Conservation (phyloP, 1,140 invertebrate genomes). For the Halictus rubicundus region DNA sequence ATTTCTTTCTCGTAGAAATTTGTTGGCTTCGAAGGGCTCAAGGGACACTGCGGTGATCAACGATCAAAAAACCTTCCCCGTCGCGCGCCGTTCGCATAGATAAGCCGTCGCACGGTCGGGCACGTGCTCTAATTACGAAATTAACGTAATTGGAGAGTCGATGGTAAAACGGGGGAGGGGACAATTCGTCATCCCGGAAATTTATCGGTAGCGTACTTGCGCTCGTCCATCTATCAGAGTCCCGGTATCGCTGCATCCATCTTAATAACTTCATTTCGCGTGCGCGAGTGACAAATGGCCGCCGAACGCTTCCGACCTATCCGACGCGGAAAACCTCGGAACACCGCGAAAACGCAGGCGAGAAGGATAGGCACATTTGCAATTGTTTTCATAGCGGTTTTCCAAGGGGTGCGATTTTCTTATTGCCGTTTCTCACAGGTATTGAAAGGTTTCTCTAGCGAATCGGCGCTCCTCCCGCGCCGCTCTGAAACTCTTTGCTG, state of each 20-base stretch:
- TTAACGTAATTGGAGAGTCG: constrained; percentile 24
- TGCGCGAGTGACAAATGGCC: neutral
- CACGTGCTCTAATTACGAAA: constrained; percentile 18
- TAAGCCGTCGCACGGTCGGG: neutral
- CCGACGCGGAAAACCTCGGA: neutral
- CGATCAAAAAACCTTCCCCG: neutral
- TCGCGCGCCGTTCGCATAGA: neutral
- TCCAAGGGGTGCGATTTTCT: no score
- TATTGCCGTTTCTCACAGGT: no score
- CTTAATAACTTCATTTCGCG: constrained; percentile 18
- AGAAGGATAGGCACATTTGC: neutral
- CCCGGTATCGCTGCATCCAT: neutral
- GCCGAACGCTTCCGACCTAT: neutral
- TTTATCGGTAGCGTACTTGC: constrained; percentile 1
- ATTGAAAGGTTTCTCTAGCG: no score
- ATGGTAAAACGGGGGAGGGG: constrained; percentile 14
- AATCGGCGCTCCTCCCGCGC: no score
- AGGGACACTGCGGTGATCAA: no score
- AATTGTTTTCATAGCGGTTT: no score
- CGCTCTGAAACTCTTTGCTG: neutral
- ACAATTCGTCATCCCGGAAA: constrained; percentile 24
- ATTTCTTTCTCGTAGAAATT: no score
- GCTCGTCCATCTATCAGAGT: neutral
- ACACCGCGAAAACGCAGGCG: neutral
- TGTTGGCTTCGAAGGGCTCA: no score